Conservation (phyloP, 2,888 invertebrate species). For the Zeuzera pyrina region DNA sequence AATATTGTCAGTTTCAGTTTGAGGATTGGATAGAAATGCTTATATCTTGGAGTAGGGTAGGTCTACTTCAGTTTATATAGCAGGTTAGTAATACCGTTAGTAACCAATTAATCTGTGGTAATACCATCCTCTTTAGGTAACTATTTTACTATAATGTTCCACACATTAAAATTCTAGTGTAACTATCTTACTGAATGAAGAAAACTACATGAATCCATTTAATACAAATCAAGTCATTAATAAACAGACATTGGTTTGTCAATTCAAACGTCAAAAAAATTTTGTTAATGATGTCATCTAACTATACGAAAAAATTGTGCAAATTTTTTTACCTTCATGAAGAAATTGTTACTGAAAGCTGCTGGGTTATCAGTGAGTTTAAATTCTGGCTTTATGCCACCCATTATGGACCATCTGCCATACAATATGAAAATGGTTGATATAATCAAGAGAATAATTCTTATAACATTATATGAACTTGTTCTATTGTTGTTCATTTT, state of each 20-base stretch:
- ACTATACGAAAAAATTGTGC: no score
- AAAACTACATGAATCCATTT: no score
- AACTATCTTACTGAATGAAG: no score
- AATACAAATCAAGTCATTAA: no score
- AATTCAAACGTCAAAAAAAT: no score
- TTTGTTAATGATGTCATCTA: no score
- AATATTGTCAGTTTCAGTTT: neutral
- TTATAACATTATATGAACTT: conserved; percentile 46
- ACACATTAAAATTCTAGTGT: no score
- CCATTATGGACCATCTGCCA: conserved; percentile 84
- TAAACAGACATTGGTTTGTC: no score
- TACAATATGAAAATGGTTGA: conserved; percentile 71
- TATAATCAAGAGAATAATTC: conserved; percentile 63
- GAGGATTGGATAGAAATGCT: neutral
- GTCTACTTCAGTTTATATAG: no score
- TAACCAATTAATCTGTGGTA: no score
- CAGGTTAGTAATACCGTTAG: neutral
- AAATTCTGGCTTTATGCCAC: conserved; percentile 84
- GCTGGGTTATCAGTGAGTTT: conserved; percentile 93
- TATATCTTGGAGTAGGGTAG: no score
- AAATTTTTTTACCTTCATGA: conserved; percentile 75
- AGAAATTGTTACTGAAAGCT: conserved; percentile 78
- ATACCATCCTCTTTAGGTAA: neutral
- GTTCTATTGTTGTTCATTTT: conserved; percentile 6
- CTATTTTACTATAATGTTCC: neutral